Percentiles rank a stretch among this genome's conserved stretches.
These are phyloP conservation scores for Pinna nobilis DNA, from an alignment of 1,140 invertebrate genomes.

Conservation along the genomic window DNA sequence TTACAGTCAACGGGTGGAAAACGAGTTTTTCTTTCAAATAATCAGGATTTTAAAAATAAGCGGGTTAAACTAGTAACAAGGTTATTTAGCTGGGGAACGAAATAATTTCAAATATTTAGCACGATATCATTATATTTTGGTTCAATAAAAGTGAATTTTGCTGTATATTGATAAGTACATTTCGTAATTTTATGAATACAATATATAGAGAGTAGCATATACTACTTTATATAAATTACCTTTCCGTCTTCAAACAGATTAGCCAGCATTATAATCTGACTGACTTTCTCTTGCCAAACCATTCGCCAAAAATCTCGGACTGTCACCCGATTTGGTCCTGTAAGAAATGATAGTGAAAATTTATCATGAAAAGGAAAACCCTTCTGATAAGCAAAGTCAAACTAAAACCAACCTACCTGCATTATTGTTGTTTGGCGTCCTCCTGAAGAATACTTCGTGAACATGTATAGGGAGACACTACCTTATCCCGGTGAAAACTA, in stretches of 20 bases:
- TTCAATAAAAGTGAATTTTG: neutral
- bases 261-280: constrained; percentile 68
- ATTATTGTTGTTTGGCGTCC: too few species aligned
- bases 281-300: constrained; percentile 68
- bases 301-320: constrained; percentile 71
- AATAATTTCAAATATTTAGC: too few species aligned
- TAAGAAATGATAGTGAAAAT: neutral
- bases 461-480: too few species aligned
- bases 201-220: neutral
- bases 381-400: neutral
- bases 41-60: too few species aligned
- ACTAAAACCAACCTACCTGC: too few species aligned
- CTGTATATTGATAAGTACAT: neutral
- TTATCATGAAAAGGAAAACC: neutral
- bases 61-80: too few species aligned
- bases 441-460: too few species aligned
- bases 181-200: neutral
- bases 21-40: too few species aligned
- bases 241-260: constrained; percentile 62
- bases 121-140: neutral
- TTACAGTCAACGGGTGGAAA: too few species aligned
- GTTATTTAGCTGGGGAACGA: too few species aligned
- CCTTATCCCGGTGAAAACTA: too few species aligned
- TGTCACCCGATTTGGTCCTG: constrained; percentile 53
- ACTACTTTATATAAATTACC: constrained; percentile 37